phyloP scores from a whole-genome alignment of 2,113 vertebrate genomes.

The Pyrgilauda ruficollis region DNA sequence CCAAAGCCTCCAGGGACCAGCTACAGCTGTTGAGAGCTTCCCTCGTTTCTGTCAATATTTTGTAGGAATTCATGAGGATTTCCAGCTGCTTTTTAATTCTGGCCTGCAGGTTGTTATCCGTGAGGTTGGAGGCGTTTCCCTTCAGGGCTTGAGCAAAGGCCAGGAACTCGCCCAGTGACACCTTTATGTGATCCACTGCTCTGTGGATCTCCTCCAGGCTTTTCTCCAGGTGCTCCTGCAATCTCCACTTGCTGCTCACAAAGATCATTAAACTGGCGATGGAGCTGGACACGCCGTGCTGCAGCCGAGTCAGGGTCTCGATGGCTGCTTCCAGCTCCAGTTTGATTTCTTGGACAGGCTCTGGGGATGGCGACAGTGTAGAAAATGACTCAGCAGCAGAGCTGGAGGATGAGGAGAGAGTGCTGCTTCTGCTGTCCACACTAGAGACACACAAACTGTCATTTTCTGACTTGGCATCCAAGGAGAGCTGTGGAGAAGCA shows the following conservation, averaged over 20 bases:
- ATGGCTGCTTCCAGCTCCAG: slow-evolving; percentile 78
- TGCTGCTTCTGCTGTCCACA: slow-evolving; percentile 75
- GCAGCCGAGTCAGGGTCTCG: slow-evolving; percentile 75
- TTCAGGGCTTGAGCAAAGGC: slow-evolving; percentile 79
- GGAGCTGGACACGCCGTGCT: slow-evolving; percentile 77
- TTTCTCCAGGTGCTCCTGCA: slow-evolving; percentile 79
- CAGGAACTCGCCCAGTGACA: slow-evolving; percentile 79
- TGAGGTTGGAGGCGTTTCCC: slow-evolving; percentile 72
- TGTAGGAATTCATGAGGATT: slow-evolving; percentile 80
- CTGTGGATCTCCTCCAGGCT: slow-evolving; percentile 79
- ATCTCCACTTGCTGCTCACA: slow-evolving; percentile 89
- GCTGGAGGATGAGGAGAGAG: slow-evolving; percentile 75
- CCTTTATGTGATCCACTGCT: slow-evolving; percentile 75
- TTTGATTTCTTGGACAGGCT: slow-evolving; percentile 71
- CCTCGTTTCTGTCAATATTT: slow-evolving; percentile 81
- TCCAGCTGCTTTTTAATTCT: slow-evolving; percentile 85
- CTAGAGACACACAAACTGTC: slow-evolving; percentile 45
- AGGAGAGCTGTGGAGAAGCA: not conserved
- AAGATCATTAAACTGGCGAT: slow-evolving; percentile 86
- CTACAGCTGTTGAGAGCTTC: slow-evolving; percentile 71
- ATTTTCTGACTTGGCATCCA: not conserved
- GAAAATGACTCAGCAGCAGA: slow-evolving; percentile 62
- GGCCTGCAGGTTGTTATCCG: slow-evolving; percentile 79
- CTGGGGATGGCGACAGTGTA: slow-evolving; percentile 65
- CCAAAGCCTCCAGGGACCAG: slow-evolving; percentile 81